Percentiles rank a stretch among this genome's conserved stretches.
phyloP scores from a whole-genome alignment of 2,888 invertebrate genomes.

The Orthosia gracilis region DNA sequence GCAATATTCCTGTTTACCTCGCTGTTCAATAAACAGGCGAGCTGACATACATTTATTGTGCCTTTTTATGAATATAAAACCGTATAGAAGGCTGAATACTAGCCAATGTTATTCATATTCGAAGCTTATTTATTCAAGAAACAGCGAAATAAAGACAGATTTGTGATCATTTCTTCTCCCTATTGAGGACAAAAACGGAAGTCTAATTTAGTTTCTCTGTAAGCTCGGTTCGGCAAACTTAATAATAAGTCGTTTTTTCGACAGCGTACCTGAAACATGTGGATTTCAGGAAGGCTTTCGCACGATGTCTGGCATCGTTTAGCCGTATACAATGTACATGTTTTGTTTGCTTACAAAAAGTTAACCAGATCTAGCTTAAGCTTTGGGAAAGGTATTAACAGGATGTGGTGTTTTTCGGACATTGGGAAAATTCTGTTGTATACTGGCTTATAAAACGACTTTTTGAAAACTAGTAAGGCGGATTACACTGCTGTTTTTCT shows the following conservation, averaged over 20 bases:
- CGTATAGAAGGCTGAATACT: constrained; percentile 1
- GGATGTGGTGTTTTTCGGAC: not conserved
- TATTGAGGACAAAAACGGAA: not conserved
- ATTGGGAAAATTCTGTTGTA: not conserved
- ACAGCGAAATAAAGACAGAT: not conserved
- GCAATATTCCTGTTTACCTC: constrained; percentile 33
- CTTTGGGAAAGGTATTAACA: constrained; percentile 1
- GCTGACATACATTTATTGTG: not conserved
- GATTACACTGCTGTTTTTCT: not conserved
- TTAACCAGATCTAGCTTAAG: constrained; percentile 1
- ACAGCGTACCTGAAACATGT: not conserved
- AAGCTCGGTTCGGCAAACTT: not conserved
- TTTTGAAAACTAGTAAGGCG: not conserved
- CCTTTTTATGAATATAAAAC: constrained; percentile 15
- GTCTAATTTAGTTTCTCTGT: not conserved
- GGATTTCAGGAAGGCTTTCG: constrained; percentile 1
- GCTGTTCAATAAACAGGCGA: constrained; percentile 34
- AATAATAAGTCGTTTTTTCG: not conserved
- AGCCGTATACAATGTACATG: not conserved
- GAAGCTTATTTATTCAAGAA: constrained; percentile 15
- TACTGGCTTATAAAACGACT: not conserved
- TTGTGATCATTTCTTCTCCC: not conserved
- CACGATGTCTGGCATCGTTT: not conserved
- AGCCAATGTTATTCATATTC: constrained; percentile 20
- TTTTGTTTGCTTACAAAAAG: constrained; percentile 10